Base-by-base conservation (phyloP, 1,140 invertebrate species). In the Sipha flava region DNA sequence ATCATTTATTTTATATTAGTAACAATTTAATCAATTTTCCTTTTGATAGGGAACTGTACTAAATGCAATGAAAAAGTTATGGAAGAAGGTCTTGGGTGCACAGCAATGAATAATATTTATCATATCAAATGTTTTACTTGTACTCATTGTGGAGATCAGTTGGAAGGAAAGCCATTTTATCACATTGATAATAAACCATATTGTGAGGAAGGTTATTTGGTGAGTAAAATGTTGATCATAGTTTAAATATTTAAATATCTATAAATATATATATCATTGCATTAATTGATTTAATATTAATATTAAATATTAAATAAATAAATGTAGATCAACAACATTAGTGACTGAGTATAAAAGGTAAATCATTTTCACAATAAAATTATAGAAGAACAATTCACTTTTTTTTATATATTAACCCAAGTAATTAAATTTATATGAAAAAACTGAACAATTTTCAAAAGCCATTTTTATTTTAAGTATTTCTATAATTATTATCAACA, bases 121-220 rank as follows among this genome's bases (percentile, higher is more conserved):
- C 97, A 99, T 85, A 95, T 98, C 34, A 88, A 89, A 81, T 99
- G 98, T 84, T 99, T 99, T 84, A 93, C 92, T 37, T 99, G 97
- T 85, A 90, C 91, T 82, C 90, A 92, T 73, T 99, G 97, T 85
- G 92, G 92, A 82, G 90, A 91, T 18, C 93, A 94, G 85, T 87
- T 99, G n/a, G 90, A 93, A 86, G 96, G 96, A 21, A 96, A 96
- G 86, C 94, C 96, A 26, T 98, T 98, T 85, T 98, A 97, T 88
- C 92, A 94, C 2, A 88, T 97, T 26, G 96, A 98, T 84, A 94
- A 92, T 3, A 94, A 97, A 82, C 95, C 96, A 0, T 96, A 94
- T 83, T 98, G 97, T 87, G 95, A 98, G 87, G 89, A 91, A 82
- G 96, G 98, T 87, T 98, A 98, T 86, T 89, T 97, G 85, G 91